Base-by-base conservation (phyloP, 2,797 vertebrate species). In the Margarornis squamiger region DNA sequence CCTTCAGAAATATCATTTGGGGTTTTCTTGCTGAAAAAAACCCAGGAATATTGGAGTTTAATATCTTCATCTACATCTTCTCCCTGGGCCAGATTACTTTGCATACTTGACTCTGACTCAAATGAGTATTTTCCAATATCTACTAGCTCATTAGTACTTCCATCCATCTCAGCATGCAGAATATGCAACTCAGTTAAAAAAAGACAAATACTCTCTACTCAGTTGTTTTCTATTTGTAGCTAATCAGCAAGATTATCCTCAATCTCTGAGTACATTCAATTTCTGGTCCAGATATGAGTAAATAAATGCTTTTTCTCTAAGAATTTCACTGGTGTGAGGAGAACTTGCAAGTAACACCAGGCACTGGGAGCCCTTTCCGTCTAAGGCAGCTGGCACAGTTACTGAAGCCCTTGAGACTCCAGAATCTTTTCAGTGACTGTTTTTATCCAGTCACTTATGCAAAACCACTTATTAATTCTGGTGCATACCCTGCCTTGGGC, bases 391-490 rank as follows among this genome's bases (percentile, higher is more conserved):
- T 86, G 51, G 26, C 26, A 71, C 11, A 49, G 27, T 30, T 48
- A 82, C 14, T 1, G 1, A 92, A 88, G 27, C 5, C 58, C 70
- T 57, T 51, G 16, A 86, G 88, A 68, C 13, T 66, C 73, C 59
- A 78, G 30, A 39, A 26, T 68, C 30, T 58, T 85, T 88, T 27
- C 39, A 39, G 36, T 48, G 36, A 62, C 43, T n/a, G 38, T 49
- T 84, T 90, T 79, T 66, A 52, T 70, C 38, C n/a, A 38, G 14
- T 51, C 51, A 48, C 29, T 77, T 80, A 86, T 57, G 71, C 59
- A 84, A 95, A 95, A 22, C 30, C 30, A n/a, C 23, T 92, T 88
- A 78, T 26, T 91, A 77, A 92, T 93, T 92, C 83, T 66, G 39
- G 45, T 87, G 32, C 39, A n/a, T 66, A 54, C 19, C 45, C 24